Evolutionary conservation across 2,797 vertebrate species (phyloP).

Genomic region (Pterois miles): DNA sequence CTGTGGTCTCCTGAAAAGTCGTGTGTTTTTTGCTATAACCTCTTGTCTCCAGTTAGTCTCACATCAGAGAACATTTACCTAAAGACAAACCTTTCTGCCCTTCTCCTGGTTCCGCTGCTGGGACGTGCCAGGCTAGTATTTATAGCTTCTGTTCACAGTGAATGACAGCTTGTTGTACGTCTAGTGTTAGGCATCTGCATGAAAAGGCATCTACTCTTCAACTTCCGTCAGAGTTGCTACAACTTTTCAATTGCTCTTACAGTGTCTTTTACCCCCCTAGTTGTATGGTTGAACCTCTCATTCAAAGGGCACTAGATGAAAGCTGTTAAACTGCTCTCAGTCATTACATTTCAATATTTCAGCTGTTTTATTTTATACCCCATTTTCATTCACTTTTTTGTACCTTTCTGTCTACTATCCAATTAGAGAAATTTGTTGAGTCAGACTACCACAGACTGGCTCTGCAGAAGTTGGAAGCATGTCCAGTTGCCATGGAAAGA

Average conservation of each 20-base stretch:
- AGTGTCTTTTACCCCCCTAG: no score
- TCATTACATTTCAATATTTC: neutral
- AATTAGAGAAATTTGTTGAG: slow-evolving; percentile 79
- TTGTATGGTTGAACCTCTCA: neutral
- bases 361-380: neutral
- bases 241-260: neutral
- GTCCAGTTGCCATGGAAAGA: slow-evolving; percentile 80
- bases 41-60: neutral
- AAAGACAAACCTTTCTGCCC: no score
- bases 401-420: slow-evolving; percentile 6
- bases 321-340: neutral
- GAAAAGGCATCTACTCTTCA: neutral
- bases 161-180: neutral
- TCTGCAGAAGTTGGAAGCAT: slow-evolving; percentile 80
- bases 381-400: neutral
- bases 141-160: neutral
- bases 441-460: slow-evolving; percentile 85
- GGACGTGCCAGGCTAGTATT: neutral
- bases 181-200: neutral
- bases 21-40: neutral
- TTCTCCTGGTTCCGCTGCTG: no score
- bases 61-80: no score
- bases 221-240: neutral
- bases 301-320: neutral
- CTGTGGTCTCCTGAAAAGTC: no score